Base-by-base conservation (phyloP, 2,888 invertebrate genomes). In the Xestia sexstrigata region DNA sequence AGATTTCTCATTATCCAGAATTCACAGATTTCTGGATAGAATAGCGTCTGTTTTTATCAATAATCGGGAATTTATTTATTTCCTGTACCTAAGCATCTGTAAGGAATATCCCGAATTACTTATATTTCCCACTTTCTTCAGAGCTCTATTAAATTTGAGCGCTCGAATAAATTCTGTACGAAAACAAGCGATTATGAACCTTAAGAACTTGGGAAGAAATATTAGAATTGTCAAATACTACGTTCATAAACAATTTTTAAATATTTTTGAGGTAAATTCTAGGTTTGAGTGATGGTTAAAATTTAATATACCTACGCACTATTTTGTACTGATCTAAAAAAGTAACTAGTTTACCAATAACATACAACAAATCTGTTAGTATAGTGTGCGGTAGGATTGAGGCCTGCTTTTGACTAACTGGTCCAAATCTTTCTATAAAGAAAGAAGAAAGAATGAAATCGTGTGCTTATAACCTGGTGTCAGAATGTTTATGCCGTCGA, bases 91-190 rank as follows among this genome's bases (percentile, higher is more conserved):
- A 78, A 84, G 70, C 20, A 63, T 49, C 62, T 63, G 39, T 75
- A 39, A 74, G 55, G 42, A 73, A 77, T 73, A 77, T 78, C 62
- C 70, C 6, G 79, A 71, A 71, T 74, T 80, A 78, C 66, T 81
- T 73, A 65, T 70, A 71, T 82, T 84, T 82, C 60, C 60, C 42
- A 49, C 65, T 82, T 87, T 63, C 45, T 68, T 63, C 63, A 26
- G 58, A 60, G 76, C 68, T 71, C 80, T 85, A 87, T 87, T 86
- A 86, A 85, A 87, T 85, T 85, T 78, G 55, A 72, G 39, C 79
- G 85, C 83, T 87, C 39, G 83, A 83, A 79, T 83, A 83, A 83
- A 52, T 83, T 72, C 68, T 13, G 23, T 39, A 30, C 6, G n/a
- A 23, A 52, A 62, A 23, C 52, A 72, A 35, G 39, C 76, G 58